Evolutionary conservation across 2,888 invertebrate species (phyloP), one percentile per base, ranked within the genome.

Genomic region (Drosophila anomelani): DNA sequence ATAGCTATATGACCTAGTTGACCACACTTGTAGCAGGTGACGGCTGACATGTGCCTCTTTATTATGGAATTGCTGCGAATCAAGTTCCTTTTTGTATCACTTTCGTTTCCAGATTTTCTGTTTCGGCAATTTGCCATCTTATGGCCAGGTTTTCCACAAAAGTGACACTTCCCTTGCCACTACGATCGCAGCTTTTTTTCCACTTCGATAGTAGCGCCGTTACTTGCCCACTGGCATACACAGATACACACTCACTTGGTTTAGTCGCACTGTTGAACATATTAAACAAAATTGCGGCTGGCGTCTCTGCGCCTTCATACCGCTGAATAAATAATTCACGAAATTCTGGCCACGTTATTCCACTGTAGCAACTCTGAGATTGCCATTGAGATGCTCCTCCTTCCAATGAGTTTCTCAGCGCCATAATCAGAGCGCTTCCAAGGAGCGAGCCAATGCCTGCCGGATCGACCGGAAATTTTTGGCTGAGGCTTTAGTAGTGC

Each of bases 231-330:
- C 15, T 41, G 41, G n/a, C 41, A 17, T 38, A 38, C 15, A 38
- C 15, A 38, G 38, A 15, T 6, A 41, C 2, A 41, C 41, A 41
- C 17, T 41, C 41, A 8, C 7, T 41, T 15, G 9, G 17, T 10
- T 8, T 41, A 10, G n/a, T n/a, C 2, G 2, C 8, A 39, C 39
- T 39, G 39, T 7, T 49, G 12, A n/a, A 32, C 32, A 49, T 49
- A 7, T 49, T 34, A 5, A 49, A 13, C 7, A 49, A 49, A 3
- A 49, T 34, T 9, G 49, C 49, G 5, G 17, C 49, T 6, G 49
- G 17, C 32, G 34, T 49, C 32, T 49, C 34, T 17, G 20, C 49
- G 34, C 32, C 12, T 17, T 49, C 34, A 49, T 49, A 49, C 20
- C 20, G 4, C 12, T 20, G 43, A 17, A 17, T 41, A 17, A 43